phyloP scores from a whole-genome alignment of 2,113 vertebrate species.

The Neotragus moschatus region DNA sequence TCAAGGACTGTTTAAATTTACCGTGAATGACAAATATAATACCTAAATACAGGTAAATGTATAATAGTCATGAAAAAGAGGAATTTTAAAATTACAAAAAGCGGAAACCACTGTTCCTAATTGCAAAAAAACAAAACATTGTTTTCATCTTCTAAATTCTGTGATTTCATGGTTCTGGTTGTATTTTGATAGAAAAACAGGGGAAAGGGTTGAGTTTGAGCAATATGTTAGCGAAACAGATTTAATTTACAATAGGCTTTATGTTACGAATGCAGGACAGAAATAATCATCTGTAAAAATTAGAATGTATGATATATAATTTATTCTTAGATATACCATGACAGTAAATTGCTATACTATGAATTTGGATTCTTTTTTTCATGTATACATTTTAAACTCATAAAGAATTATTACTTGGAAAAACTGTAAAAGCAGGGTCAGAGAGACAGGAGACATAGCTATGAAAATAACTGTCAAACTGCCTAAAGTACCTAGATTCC shows the following conservation, averaged over 20 bases:
- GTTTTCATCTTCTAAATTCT: background rate
- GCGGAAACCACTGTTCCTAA: background rate
- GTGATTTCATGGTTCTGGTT: background rate
- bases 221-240: background rate
- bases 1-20: background rate
- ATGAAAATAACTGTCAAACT: background rate
- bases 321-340: background rate
- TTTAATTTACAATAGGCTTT: background rate
- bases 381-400: background rate
- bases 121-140: background rate
- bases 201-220: background rate
- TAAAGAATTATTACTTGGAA: background rate
- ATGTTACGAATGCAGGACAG: background rate
- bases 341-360: background rate
- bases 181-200: background rate
- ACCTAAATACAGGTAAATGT: background rate
- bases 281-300: background rate
- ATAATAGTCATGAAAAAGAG: background rate
- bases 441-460: background rate
- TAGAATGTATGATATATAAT: background rate
- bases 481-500: background rate
- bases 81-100: background rate
- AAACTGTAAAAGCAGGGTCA: background rate
- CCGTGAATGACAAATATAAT: background rate
- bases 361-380: background rate